phyloP scores from a whole-genome alignment of 2,113 vertebrate genomes.

The Puffinus mauretanicus region DNA sequence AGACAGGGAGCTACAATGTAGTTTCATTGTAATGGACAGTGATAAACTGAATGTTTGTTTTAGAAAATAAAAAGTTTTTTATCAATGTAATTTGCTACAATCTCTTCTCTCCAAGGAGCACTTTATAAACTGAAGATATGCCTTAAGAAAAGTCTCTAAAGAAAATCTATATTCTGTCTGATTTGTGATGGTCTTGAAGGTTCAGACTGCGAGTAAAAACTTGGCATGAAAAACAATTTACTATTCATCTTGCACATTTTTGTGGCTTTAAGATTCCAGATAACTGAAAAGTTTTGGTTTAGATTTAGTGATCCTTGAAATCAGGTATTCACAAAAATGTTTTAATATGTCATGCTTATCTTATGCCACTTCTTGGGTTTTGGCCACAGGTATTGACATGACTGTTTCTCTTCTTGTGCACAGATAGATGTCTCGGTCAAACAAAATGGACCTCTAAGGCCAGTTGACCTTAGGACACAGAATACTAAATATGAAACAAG shows the following conservation, averaged over 20 bases:
- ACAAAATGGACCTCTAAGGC: neutral
- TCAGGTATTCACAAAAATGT: neutral
- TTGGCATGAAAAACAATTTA: neutral
- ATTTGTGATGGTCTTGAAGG: neutral
- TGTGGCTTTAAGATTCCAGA: neutral
- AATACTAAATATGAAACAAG: neutral
- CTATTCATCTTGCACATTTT: neutral
- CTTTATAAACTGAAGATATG: neutral
- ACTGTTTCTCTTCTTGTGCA: neutral
- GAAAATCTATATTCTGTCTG: neutral
- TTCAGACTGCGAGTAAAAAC: neutral
- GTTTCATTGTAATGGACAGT: neutral
- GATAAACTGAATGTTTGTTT: neutral
- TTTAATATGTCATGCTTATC: neutral
- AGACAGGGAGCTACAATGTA: rapidly evolving
- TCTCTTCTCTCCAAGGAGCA: neutral
- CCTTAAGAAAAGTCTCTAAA: neutral
- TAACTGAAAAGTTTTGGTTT: neutral
- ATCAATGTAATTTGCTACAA: neutral
- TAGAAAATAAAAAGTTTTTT: neutral
- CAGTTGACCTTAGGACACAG: neutral
- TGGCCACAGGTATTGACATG: neutral
- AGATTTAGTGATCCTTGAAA: neutral
- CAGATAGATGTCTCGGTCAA: neutral
- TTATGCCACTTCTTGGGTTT: neutral